These are phyloP conservation scores for Erpetoichthys calabaricus DNA, from an alignment of 2,797 vertebrate species.

Conservation along the genomic window DNA sequence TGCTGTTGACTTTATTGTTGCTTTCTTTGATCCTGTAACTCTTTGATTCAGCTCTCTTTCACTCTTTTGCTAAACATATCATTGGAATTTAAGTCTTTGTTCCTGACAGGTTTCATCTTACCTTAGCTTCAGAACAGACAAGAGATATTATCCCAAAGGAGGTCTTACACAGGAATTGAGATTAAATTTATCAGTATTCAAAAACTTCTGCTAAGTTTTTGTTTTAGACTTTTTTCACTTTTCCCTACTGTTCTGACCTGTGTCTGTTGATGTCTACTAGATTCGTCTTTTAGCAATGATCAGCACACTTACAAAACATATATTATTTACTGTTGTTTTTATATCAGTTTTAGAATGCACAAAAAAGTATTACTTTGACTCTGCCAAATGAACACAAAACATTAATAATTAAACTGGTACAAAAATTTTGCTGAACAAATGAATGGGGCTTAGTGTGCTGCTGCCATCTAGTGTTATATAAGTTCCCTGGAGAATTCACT, in stretches of 20 bases:
- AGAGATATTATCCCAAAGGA: conserved; percentile 20
- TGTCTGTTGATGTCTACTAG: background rate
- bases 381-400: no score
- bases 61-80: conserved; percentile 73
- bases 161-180: conserved; percentile 51
- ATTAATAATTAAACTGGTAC: no score
- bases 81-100: conserved; percentile 68
- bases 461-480: no score
- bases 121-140: conserved; percentile 57
- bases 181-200: conserved; percentile 52
- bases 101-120: conserved; percentile 69
- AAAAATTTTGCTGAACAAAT: no score
- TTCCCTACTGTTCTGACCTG: conserved; percentile 20
- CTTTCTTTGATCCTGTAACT: conserved; percentile 57
- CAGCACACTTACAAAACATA: no score
- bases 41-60: conserved; percentile 70
- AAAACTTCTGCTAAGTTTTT: conserved; percentile 36
- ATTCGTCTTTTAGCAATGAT: no score
- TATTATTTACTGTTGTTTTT: no score
- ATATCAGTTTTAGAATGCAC: no score
- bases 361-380: no score
- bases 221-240: conserved; percentile 33
- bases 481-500: no score
- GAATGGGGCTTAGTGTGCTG: no score
- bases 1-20: conserved; percentile 62